Evolutionary conservation across 2,888 invertebrate species (phyloP).

Genomic region (Rotaria socialis): DNA sequence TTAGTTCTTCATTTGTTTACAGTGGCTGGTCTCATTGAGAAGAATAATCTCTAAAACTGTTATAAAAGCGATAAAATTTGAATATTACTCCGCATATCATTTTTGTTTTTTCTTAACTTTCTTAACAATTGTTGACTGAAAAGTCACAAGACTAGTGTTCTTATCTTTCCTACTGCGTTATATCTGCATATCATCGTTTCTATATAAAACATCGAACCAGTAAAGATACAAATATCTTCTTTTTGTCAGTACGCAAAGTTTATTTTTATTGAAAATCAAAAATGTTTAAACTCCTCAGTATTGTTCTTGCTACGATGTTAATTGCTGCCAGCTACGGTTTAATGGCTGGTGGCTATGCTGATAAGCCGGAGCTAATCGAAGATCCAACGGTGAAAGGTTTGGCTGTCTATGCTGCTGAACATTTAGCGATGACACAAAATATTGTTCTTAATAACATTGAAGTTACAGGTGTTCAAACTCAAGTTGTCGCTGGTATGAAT

Average conservation of each 20-base stretch:
- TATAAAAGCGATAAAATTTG: too few species aligned
- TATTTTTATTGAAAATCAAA: not conserved
- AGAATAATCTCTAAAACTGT: too few species aligned
- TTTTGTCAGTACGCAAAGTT: not conserved
- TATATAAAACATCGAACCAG: too few species aligned
- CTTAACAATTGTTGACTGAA: not conserved
- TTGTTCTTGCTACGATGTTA: not conserved
- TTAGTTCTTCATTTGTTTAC: too few species aligned
- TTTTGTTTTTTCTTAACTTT: not conserved
- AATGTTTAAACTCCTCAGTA: not conserved
- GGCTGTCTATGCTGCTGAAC: not conserved
- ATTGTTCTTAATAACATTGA: not conserved
- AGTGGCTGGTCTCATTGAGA: too few species aligned
- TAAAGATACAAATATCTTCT: not conserved
- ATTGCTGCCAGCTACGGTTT: not conserved
- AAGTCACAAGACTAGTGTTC: too few species aligned
- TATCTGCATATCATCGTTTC: too few species aligned
- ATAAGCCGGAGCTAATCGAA: not conserved
- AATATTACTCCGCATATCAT: too few species aligned
- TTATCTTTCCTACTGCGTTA: too few species aligned
- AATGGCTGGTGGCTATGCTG: not conserved
- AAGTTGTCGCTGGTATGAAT: not conserved
- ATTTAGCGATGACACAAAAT: not conserved
- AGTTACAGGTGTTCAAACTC: conserved; percentile 7
- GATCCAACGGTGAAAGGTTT: not conserved